Evolutionary conservation across 2,113 vertebrate genomes (phyloP).

Genomic region (Cyanistes caeruleus): DNA sequence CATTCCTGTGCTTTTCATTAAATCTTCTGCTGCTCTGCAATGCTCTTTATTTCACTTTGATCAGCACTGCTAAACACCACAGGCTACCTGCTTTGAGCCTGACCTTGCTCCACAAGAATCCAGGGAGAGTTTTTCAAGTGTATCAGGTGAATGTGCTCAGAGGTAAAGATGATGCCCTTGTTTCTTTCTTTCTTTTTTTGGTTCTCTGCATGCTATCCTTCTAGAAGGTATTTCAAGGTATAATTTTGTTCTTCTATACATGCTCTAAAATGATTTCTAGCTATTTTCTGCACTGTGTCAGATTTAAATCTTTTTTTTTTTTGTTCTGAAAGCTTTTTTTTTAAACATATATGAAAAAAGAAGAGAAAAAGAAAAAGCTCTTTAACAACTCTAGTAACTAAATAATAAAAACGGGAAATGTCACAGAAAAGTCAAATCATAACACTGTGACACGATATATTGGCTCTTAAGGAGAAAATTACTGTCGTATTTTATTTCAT

Average conservation of each 20-base stretch:
- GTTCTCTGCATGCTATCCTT: neutral
- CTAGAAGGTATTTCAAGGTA: neutral
- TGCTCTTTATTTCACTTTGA: neutral
- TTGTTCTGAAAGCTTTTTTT: neutral
- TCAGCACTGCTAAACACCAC: neutral
- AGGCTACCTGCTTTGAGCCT: neutral
- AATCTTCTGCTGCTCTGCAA: neutral
- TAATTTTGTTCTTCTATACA: neutral
- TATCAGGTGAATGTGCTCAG: neutral
- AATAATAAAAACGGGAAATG: neutral
- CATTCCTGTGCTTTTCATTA: neutral
- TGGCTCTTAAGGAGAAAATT: constrained; percentile 8
- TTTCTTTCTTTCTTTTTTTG: neutral
- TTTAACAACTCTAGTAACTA: neutral
- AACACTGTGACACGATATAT: constrained; percentile 5
- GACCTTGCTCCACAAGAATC: neutral
- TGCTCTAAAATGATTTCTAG: neutral
- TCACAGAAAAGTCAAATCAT: neutral
- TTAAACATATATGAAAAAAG: neutral
- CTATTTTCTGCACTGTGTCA: neutral
- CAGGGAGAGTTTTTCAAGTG: neutral
- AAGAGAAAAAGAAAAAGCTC: neutral
- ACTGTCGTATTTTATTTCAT: neutral
- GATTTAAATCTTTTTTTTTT: neutral
- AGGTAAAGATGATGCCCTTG: neutral